Evolutionary conservation across 2,113 vertebrate genomes (phyloP), one percentile per base, ranked within the genome.

Genomic region (Muscicapa adusta): DNA sequence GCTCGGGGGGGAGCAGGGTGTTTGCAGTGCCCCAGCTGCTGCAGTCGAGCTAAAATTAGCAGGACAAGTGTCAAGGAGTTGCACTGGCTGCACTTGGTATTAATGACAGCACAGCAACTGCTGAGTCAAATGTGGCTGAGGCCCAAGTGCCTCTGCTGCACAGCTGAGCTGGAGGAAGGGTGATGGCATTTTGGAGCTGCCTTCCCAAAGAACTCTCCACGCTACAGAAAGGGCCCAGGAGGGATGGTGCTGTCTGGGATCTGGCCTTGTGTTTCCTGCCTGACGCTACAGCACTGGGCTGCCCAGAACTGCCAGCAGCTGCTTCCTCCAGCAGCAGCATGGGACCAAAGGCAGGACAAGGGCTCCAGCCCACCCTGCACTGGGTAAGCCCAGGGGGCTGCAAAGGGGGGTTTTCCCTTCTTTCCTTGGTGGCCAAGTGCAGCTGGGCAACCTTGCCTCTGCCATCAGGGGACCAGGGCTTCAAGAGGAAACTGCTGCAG

Each of bases 201-300:
- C 1, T 25, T 53, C 29, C 38, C 18, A 25, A 16, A 22, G 45
- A 14, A 13, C 2, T 17, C 5, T 6, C 65, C 3, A 0, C 1
- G 1, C 3, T 5, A 6, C 1, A 5, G 31, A 38, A 18, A 0
- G 1, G 29, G 33, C 11, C 4, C 0, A 0, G 17, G 16, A 17
- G 11, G 13, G 9, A 31, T 7, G 18, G 40, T 43, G 45, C 8
- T 29, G 9, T 6, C n/a, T n/a, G 40, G 22, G 9, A 8, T 10
- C 17, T 2, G 29, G 4, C 20, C 15, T 12, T 17, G 0, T 22
- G 2, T 2, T 20, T 56, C 14, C 67, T 60, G 36, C 40, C 53
- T 34, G 23, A 15, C 9, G 22, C 25, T 38, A 5, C 3, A 36
- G 60, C 58, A 29, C 20, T 1, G 2, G 18, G 36, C 20, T 66